Evolutionary conservation across 2,888 invertebrate genomes (phyloP).

Genomic region (Andrena praecox): DNA sequence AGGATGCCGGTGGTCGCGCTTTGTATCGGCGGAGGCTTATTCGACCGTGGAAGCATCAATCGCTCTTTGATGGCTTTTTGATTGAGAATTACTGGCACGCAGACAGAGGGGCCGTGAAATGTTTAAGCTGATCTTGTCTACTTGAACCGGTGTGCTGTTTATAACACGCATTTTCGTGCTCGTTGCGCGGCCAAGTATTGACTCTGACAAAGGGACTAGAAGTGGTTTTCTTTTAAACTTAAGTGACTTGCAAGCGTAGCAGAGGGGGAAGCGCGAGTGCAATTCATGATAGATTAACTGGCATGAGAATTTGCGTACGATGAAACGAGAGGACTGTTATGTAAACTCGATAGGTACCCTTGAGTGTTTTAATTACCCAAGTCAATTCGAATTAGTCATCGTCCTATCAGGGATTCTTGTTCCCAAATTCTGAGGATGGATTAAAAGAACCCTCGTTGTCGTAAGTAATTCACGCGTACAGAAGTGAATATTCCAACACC

Average conservation of each 20-base stretch:
- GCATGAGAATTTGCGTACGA: not conserved
- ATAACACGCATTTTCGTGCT: too few relatives aligned
- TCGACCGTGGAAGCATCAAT: slow-evolving; percentile 1
- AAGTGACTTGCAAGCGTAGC: not conserved
- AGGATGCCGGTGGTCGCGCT: slow-evolving; percentile 10
- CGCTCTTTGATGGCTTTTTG: not conserved
- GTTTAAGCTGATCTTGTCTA: not conserved
- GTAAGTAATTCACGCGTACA: too few relatives aligned
- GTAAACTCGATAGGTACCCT: slow-evolving; percentile 7
- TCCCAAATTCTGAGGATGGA: too few relatives aligned
- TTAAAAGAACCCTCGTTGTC: too few relatives aligned
- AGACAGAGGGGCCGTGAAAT: not conserved
- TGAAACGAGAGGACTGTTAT: not conserved
- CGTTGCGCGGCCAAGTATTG: too few relatives aligned
- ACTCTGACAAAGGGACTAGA: too few relatives aligned
- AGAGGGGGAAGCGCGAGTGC: not conserved
- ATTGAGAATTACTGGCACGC: slow-evolving; percentile 4
- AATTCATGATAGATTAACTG: not conserved
- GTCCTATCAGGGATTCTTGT: not conserved
- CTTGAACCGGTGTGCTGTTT: not conserved
- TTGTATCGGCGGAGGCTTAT: not conserved
- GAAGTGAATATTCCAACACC: too few relatives aligned
- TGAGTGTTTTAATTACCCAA: not conserved
- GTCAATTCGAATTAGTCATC: not conserved
- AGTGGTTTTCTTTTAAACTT: not conserved